Evolutionary conservation across 2,888 invertebrate genomes (phyloP).

Genomic region (Drosophila mercatorum): DNA sequence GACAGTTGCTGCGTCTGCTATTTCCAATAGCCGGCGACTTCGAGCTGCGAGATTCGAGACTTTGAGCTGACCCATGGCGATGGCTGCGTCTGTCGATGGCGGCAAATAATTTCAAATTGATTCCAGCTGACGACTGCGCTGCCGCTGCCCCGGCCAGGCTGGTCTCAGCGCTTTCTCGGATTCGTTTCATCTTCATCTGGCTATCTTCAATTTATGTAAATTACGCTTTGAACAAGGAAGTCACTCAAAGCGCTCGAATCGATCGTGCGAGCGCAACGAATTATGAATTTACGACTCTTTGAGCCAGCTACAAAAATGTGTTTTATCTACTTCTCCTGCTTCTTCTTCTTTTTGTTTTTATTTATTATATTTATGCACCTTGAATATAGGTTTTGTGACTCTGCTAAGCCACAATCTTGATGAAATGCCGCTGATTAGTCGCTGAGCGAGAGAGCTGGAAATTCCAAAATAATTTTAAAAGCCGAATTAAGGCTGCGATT

Average conservation of each 20-base stretch:
- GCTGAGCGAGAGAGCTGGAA: constrained; percentile 10
- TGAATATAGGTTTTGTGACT: constrained; percentile 29
- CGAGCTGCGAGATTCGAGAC: constrained; percentile 3
- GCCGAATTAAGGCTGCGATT: neutral
- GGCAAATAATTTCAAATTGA: constrained; percentile 65
- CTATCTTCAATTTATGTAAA: constrained; percentile 76
- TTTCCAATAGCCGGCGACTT: constrained; percentile 45
- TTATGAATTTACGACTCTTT: constrained; percentile 70
- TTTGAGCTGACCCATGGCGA: constrained; percentile 22
- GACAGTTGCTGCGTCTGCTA: constrained; percentile 79
- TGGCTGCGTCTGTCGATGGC: constrained; percentile 32
- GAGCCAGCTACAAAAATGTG: constrained; percentile 42
- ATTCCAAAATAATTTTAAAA: neutral
- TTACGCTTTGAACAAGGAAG: constrained; percentile 71
- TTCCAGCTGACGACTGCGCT: constrained; percentile 58
- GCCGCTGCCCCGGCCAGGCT: neutral
- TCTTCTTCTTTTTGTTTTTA: constrained; percentile 11
- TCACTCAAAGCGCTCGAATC: constrained; percentile 54
- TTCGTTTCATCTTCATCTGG: constrained; percentile 68
- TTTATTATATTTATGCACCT: constrained; percentile 35
- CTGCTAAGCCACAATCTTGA: constrained; percentile 8
- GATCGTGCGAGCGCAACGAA: constrained; percentile 62
- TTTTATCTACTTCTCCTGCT: constrained; percentile 11
- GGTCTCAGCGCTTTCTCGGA: constrained; percentile 50
- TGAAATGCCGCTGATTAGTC: constrained; percentile 12